A percentile compares a stretch with the other conserved stretches of the same genome.
These are phyloP conservation scores for Ennomos quercinarius DNA, from an alignment of 2,888 invertebrate species.

Conservation along the genomic window DNA sequence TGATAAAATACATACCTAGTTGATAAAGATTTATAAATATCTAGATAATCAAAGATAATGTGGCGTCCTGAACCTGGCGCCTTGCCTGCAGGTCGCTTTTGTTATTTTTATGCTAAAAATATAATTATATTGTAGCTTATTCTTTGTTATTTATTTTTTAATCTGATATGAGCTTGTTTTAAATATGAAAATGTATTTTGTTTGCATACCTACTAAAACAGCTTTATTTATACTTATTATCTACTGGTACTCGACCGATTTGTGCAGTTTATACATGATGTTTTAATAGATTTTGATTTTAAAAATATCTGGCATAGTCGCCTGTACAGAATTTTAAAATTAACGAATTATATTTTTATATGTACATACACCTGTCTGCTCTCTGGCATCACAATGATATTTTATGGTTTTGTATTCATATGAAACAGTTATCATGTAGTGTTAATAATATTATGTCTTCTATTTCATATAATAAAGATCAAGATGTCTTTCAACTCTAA, in stretches of 20 bases:
- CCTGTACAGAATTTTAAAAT: no score
- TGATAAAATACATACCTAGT: neutral
- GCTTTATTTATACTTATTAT: conserved; percentile 9
- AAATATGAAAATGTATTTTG: neutral
- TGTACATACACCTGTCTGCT: conserved; percentile 1
- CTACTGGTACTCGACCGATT: no score
- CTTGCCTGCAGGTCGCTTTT: neutral
- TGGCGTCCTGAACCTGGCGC: neutral
- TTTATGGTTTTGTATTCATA: conserved; percentile 1
- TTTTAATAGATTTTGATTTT: no score
- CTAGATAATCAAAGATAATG: conserved; percentile 1
- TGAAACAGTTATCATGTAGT: conserved; percentile 1
- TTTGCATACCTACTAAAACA: conserved; percentile 9
- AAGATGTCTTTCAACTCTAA: conserved; percentile 22
- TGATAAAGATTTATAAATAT: conserved; percentile 6
- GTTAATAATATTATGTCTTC: neutral
- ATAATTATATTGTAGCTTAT: conserved; percentile 14
- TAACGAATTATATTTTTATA: no score
- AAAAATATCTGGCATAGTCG: no score
- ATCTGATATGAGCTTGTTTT: conserved; percentile 12
- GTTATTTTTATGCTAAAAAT: conserved; percentile 14
- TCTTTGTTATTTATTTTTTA: conserved; percentile 28
- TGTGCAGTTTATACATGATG: no score
- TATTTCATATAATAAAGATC: neutral
- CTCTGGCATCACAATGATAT: conserved; percentile 17